Percentiles rank a stretch among this genome's conserved stretches.
Conservation (phyloP, 2,113 vertebrate genomes). For the Albula goreensis region DNA sequence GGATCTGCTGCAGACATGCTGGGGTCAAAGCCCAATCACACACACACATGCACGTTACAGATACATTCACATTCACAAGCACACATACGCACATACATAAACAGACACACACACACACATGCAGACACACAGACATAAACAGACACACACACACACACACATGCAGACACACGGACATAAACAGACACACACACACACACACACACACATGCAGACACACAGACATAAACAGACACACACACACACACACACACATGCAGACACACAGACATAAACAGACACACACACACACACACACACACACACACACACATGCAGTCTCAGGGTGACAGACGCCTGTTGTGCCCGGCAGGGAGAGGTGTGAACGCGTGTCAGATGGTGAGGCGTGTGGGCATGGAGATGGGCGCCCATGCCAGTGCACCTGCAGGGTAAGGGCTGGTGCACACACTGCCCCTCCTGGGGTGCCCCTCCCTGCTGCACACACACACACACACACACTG, state of each 20-base stretch:
- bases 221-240: too few relatives aligned
- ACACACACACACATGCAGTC: background rate
- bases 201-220: too few relatives aligned
- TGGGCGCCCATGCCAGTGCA: constrained; percentile 32
- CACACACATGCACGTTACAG: background rate
- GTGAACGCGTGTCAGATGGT: constrained; percentile 95
- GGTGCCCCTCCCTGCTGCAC: background rate
- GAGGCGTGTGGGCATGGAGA: constrained; percentile 67
- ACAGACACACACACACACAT: background rate
- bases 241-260: too few relatives aligned
- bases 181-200: too few relatives aligned
- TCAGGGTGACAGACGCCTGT: background rate
- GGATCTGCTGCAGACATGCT: background rate
- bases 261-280: background rate
- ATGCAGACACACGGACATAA: too few relatives aligned
- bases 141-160: background rate
- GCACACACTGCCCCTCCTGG: background rate
- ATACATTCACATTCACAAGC: background rate
- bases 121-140: background rate
- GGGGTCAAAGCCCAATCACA: background rate
- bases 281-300: background rate
- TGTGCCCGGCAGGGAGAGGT: constrained; percentile 73
- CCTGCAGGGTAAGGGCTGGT: constrained; percentile 32
- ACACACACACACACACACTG: background rate
- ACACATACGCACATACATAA: background rate